These are phyloP conservation scores for Psophia crepitans DNA, from an alignment of 2,113 vertebrate genomes.

Conservation along the genomic window DNA sequence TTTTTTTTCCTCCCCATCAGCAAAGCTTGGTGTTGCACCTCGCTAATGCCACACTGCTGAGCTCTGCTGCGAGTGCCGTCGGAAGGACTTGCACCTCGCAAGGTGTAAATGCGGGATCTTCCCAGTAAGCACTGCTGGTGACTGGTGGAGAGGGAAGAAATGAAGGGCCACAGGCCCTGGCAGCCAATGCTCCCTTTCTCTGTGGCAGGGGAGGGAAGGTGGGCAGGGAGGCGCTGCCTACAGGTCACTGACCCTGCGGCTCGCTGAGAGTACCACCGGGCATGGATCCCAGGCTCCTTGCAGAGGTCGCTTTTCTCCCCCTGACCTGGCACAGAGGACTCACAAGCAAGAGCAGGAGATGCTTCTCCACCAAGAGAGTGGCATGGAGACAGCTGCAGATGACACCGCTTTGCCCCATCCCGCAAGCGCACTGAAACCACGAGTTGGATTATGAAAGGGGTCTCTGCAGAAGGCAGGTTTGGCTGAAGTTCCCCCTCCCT, in stretches of 20 bases:
- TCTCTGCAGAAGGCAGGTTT: not conserved
- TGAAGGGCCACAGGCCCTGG: rapidly evolving
- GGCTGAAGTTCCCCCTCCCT: not conserved
- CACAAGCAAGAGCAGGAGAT: not conserved
- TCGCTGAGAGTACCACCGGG: rapidly evolving
- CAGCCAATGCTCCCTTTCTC: not conserved
- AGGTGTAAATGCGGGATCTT: not conserved
- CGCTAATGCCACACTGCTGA: not conserved
- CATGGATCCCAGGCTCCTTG: rapidly evolving
- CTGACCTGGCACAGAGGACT: not conserved
- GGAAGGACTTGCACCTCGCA: not conserved
- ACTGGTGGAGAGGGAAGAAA: not conserved
- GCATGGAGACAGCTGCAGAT: not conserved
- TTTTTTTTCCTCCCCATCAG: too few relatives aligned
- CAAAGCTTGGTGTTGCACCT: not conserved
- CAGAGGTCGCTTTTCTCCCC: rapidly evolving
- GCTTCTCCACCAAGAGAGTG: not conserved
- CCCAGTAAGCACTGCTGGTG: rapidly evolving
- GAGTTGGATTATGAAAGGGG: not conserved
- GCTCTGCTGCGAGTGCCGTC: rapidly evolving
- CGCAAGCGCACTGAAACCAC: not conserved
- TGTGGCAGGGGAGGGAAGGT: not conserved
- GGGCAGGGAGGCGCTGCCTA: not conserved
- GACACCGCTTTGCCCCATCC: rapidly evolving
- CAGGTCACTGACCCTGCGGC: not conserved